These are phyloP conservation scores for Mesopsocus fuscifrons DNA, from an alignment of 2,888 invertebrate genomes.

Conservation along the genomic window DNA sequence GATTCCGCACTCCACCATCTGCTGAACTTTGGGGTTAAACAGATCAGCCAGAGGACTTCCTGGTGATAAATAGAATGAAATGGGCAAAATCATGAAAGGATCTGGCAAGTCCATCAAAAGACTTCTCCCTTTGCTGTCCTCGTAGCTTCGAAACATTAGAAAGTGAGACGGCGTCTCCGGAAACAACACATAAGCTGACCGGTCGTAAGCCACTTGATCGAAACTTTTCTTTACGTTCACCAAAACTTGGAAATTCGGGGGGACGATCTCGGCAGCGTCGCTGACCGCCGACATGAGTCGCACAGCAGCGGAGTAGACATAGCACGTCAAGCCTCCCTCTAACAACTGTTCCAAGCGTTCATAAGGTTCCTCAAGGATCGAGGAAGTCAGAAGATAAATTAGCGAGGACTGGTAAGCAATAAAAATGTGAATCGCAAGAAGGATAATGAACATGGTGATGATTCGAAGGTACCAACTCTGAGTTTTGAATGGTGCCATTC, in stretches of 20 bases:
- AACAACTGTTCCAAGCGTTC: background rate
- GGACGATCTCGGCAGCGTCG: background rate
- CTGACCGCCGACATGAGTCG: background rate
- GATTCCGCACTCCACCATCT: background rate
- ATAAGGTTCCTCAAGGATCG: background rate
- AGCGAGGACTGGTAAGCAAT: background rate
- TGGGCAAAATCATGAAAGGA: background rate
- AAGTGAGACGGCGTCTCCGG: background rate
- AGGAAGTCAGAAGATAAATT: background rate
- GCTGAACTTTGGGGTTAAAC: background rate
- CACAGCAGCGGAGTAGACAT: background rate
- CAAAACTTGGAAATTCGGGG: too few relatives aligned
- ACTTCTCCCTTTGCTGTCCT: background rate
- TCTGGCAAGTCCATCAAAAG: background rate
- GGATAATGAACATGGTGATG: background rate
- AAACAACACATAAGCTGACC: background rate
- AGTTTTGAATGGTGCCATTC: background rate
- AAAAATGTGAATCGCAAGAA: background rate
- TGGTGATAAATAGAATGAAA: background rate
- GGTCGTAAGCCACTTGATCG: background rate
- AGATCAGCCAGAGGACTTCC: background rate
- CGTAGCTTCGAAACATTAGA: background rate
- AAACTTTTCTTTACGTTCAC: too few relatives aligned
- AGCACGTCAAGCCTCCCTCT: background rate
- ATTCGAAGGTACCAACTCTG: background rate